phyloP scores from a whole-genome alignment of 2,888 invertebrate species.

The Drosophila formosana region DNA sequence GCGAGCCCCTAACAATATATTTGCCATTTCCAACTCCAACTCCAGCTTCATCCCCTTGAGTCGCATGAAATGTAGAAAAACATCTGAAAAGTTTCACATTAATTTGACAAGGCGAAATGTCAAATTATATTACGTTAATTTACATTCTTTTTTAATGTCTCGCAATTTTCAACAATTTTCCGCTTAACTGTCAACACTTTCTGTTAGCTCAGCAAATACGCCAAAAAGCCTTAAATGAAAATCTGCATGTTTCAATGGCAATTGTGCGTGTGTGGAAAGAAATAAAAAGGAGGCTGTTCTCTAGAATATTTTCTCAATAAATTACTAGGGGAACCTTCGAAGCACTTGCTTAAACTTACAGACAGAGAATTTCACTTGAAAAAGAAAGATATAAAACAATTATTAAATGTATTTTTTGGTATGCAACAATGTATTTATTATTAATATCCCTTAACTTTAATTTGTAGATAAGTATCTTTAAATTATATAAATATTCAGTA shows the following conservation, averaged over 20 bases:
- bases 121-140: slow-evolving; percentile 74
- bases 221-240: slow-evolving; percentile 9
- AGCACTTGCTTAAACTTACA: neutral
- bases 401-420: neutral
- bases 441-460: no score
- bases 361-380: neutral
- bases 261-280: neutral
- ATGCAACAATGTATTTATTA: no score
- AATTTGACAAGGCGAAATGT: slow-evolving; percentile 69
- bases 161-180: slow-evolving; percentile 21
- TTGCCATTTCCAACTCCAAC: slow-evolving; percentile 8
- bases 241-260: slow-evolving; percentile 15
- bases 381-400: no score
- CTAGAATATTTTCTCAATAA: neutral
- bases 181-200: slow-evolving; percentile 53
- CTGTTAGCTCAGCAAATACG: slow-evolving; percentile 18
- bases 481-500: no score
- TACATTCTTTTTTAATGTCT: slow-evolving; percentile 53
- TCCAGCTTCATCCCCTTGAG: neutral
- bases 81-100: slow-evolving; percentile 51
- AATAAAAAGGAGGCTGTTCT: neutral
- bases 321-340: neutral
- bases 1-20: slow-evolving; percentile 28
- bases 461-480: no score
- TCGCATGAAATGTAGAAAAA: slow-evolving; percentile 14